Evolutionary conservation across 2,888 invertebrate species (phyloP), one percentile per base, ranked within the genome.

Genomic region (Drosophila robusta): DNA sequence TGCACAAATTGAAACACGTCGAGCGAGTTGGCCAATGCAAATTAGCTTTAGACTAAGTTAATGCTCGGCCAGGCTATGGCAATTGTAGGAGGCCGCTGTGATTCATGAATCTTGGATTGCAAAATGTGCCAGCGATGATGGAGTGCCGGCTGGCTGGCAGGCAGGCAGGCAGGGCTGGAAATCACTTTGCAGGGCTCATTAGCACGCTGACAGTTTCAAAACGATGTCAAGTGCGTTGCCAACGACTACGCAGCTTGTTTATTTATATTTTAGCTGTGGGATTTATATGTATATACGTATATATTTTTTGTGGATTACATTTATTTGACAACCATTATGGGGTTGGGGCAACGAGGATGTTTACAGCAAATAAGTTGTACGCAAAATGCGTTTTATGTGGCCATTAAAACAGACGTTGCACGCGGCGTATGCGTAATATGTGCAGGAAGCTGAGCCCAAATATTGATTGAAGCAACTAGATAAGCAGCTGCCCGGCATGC

Each of bases 161-260:
- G 3, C 38, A 24, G 26, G 72, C 58, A 18, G 70, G 50, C 36
- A 44, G 52, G 47, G 56, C 41, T 70, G 69, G 64, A 70, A 65
- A 57, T 51, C 55, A 55, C 47, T 68, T 81, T 78, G 75, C 78
- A 75, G 81, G 84, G 79, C 80, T 81, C 78, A 86, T 87, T 87
- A 87, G 85, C 86, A 86, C 81, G 83, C 79, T 70, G 78, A 64
- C 67, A 69, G 78, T 65, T 78, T 71, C 41, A 72, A 82, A 86
- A 85, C 46, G 63, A 75, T 86, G 86, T 86, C 86, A 86, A 86
- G 87, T 87, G 75, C 87, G 79, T 62, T 42, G 73, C 26, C 42
- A 50, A 42, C 41, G 72, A 50, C 47, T 44, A 52, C 39, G 62
- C 46, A 47, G 60, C 42, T 63, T 26, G 38, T 34, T 52, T 63